A percentile compares a stretch with the other conserved stretches of the same genome.
phyloP scores from a whole-genome alignment of 2,113 vertebrate genomes.

The Isurus oxyrinchus region DNA sequence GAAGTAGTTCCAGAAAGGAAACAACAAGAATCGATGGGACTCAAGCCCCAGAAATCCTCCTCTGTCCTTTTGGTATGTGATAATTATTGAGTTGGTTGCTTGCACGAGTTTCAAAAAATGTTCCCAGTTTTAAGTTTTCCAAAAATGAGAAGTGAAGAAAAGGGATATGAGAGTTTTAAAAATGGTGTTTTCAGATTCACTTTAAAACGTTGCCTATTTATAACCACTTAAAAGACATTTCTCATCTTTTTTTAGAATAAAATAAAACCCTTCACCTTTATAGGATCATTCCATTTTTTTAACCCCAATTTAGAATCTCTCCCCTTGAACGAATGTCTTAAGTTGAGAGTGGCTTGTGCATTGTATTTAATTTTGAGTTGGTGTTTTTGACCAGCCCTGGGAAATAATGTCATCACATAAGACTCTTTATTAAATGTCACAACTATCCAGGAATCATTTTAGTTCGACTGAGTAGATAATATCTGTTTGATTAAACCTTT shows the following conservation, averaged over 20 bases:
- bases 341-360: background rate
- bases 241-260: background rate
- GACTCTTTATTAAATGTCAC: background rate
- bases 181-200: background rate
- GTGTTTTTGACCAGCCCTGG: background rate
- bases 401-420: background rate
- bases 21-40: background rate
- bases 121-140: background rate
- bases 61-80: slow-evolving; percentile 6
- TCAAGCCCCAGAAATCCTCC: background rate
- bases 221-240: background rate
- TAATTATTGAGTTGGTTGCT: background rate
- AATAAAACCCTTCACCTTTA: background rate
- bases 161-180: background rate
- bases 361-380: background rate
- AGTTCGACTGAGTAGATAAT: background rate
- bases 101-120: background rate
- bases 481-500: background rate
- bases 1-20: background rate
- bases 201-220: background rate
- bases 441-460: background rate
- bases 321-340: background rate
- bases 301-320: background rate
- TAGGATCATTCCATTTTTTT: background rate
- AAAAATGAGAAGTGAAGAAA: background rate